Conservation (phyloP, 2,888 invertebrate species). For the Lycophotia porphyrea region DNA sequence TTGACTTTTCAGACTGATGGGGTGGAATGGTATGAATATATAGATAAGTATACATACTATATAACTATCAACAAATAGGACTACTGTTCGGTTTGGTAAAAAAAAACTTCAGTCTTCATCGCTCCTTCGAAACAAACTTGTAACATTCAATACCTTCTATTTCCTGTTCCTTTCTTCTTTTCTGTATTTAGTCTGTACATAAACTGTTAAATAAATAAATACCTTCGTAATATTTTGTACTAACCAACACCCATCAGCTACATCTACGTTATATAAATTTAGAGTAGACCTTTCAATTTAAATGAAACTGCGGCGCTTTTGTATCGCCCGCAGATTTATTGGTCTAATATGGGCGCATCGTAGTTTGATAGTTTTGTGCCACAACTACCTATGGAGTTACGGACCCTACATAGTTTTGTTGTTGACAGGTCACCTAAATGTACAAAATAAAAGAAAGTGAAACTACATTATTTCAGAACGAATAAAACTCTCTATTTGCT, state of each 20-base stretch:
- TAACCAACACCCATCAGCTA: background rate
- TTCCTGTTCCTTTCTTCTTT: no score
- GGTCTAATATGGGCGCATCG: background rate
- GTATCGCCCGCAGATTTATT: constrained; percentile 9
- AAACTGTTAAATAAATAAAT: no score
- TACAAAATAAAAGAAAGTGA: background rate
- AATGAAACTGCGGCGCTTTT: background rate
- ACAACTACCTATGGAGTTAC: background rate
- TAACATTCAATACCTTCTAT: background rate
- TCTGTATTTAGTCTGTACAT: no score
- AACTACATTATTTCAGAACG: background rate
- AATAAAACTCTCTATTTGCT: background rate
- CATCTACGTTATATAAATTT: background rate
- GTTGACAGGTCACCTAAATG: background rate
- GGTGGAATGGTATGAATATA: no score
- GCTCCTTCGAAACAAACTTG: background rate
- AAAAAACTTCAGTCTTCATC: background rate
- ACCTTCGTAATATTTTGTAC: background rate
- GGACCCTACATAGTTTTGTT: background rate
- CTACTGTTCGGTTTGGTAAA: background rate
- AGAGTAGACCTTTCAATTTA: background rate
- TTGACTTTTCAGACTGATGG: no score
- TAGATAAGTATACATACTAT: background rate
- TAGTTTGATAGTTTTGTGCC: constrained; percentile 4
- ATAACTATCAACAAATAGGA: background rate